Evolutionary conservation across 2,888 invertebrate species (phyloP).

Genomic region (Asteroscopus sphinx): DNA sequence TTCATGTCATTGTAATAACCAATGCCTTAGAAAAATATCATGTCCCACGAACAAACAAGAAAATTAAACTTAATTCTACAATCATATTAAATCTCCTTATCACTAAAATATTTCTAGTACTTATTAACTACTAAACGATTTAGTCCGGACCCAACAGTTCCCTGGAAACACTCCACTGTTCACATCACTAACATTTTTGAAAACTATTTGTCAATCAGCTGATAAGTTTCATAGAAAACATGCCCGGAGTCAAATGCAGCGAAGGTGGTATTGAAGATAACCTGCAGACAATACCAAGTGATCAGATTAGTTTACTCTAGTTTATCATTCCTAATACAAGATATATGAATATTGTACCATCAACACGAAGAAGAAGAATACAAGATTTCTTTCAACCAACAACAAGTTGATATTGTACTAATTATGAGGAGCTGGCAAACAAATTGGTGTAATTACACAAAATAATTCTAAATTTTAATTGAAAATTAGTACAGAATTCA

Average conservation of each 20-base stretch:
- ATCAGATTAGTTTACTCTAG: not conserved
- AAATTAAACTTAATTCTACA: slow-evolving; percentile 85
- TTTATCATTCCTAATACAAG: too few species aligned
- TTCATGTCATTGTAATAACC: slow-evolving; percentile 62
- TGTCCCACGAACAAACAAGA: slow-evolving; percentile 78
- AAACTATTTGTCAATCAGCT: slow-evolving; percentile 80
- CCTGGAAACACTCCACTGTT: slow-evolving; percentile 83
- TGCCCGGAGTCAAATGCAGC: slow-evolving; percentile 85
- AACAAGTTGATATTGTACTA: too few species aligned
- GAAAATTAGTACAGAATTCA: too few species aligned
- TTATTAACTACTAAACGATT: slow-evolving; percentile 78
- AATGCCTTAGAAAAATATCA: slow-evolving; percentile 76
- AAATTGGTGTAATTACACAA: too few species aligned
- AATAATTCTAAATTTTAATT: too few species aligned
- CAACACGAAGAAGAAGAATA: too few species aligned
- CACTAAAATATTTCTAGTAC: slow-evolving; percentile 80
- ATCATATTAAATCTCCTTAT: slow-evolving; percentile 87
- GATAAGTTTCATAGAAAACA: slow-evolving; percentile 78
- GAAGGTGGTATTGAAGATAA: slow-evolving; percentile 66
- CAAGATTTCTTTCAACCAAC: too few species aligned
- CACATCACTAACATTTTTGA: slow-evolving; percentile 81
- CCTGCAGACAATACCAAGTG: slow-evolving; percentile 59
- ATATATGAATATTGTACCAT: too few species aligned
- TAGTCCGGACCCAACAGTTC: slow-evolving; percentile 84
- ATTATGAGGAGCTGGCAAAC: too few species aligned